Evolutionary conservation across 2,797 vertebrate genomes (phyloP).

Genomic region (Champsocephalus gunnari): DNA sequence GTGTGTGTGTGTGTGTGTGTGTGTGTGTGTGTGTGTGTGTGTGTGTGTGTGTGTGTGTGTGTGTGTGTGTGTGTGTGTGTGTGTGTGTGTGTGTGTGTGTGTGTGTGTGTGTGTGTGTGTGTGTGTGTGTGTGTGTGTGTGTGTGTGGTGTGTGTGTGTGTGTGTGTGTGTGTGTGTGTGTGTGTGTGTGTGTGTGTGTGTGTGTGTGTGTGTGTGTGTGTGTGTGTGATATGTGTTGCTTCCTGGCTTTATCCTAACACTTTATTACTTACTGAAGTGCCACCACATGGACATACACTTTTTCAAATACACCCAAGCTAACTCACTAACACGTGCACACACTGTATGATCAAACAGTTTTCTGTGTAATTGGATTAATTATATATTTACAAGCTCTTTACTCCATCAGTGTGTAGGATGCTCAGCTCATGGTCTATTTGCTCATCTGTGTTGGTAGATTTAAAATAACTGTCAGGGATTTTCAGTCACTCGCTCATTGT

Average conservation of each 20-base stretch:
- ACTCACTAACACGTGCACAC: slow-evolving; percentile 16
- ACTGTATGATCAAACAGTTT: slow-evolving; percentile 33
- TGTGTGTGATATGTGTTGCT: slow-evolving; percentile 28
- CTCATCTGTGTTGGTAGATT: slow-evolving; percentile 63
- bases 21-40: too few relatives aligned
- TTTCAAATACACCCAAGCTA: slow-evolving; percentile 14
- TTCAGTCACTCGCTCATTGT: slow-evolving; percentile 23
- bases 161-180: too few relatives aligned
- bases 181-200: too few relatives aligned
- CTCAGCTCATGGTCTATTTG: slow-evolving; percentile 49
- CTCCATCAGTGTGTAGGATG: slow-evolving; percentile 57
- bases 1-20: too few relatives aligned
- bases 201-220: too few relatives aligned
- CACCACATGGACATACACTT: slow-evolving; percentile 39
- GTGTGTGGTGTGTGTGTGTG: too few relatives aligned
- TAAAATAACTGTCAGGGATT: slow-evolving; percentile 41
- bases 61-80: too few relatives aligned
- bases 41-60: too few relatives aligned
- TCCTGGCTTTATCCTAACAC: slow-evolving; percentile 68
- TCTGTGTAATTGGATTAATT: slow-evolving; percentile 48
- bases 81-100: too few relatives aligned
- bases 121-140: too few relatives aligned
- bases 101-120: too few relatives aligned
- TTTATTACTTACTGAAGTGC: slow-evolving; percentile 62
- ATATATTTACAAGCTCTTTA: slow-evolving; percentile 44